Evolutionary conservation across 2,113 vertebrate genomes (phyloP).

Genomic region (Notiomystis cincta): DNA sequence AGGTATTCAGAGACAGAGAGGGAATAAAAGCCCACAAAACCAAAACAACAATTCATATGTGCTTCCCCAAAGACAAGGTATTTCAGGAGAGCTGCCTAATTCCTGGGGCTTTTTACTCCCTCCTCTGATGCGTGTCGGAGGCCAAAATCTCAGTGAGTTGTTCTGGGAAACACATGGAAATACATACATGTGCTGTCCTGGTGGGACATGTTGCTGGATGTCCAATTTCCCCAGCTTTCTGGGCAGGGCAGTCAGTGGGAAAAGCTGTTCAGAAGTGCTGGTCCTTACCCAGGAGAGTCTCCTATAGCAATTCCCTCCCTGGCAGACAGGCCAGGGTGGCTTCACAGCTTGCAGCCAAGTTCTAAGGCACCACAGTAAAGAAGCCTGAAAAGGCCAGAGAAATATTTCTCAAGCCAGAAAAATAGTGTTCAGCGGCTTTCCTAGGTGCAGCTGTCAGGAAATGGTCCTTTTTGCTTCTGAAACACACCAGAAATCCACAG

Average conservation of each 20-base stretch:
- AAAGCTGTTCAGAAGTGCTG: conserved; percentile 5
- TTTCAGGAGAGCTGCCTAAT: neutral
- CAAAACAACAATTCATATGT: neutral
- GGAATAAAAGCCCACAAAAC: neutral
- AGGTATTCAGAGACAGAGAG: conserved; percentile 21
- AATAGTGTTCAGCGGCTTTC: conserved; percentile 46
- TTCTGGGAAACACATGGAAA: neutral
- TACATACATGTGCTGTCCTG: neutral
- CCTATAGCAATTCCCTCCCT: conserved; percentile 40
- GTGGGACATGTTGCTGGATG: neutral
- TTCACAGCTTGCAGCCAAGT: conserved; percentile 74
- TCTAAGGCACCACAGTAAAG: conserved; percentile 64
- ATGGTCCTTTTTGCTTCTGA: conserved; percentile 35
- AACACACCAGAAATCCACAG: conserved; percentile 51
- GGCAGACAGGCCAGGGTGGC: conserved; percentile 19
- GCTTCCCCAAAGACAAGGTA: neutral
- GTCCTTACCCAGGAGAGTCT: conserved; percentile 17
- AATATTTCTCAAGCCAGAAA: conserved; percentile 22
- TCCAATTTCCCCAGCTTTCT: neutral
- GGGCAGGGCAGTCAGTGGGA: neutral
- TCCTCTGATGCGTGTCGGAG: neutral
- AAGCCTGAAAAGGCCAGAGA: conserved; percentile 36
- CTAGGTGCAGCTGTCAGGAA: conserved; percentile 63
- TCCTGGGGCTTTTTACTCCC: neutral
- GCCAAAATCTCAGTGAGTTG: neutral